A percentile compares a stretch with the other conserved stretches of the same genome.
Evolutionary conservation across 1,140 invertebrate genomes (phyloP).

Genomic region (Drosophila obscura): DNA sequence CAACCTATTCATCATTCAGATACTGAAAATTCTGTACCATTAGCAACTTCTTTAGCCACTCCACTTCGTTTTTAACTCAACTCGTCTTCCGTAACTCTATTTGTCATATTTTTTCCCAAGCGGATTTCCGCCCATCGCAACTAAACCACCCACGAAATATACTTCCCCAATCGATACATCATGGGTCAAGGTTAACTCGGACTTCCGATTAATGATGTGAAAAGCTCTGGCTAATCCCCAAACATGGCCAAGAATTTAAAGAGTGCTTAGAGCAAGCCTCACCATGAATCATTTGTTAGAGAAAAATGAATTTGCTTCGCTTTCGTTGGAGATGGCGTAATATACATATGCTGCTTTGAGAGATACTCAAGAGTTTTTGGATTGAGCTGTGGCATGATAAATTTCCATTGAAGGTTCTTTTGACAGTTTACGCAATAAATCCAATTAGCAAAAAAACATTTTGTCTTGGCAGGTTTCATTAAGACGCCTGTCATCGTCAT

Average conservation of each 20-base stretch:
- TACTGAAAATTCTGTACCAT: too few species aligned
- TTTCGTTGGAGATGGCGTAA: constrained; percentile 53
- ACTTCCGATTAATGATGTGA: constrained; percentile 42
- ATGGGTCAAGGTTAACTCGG: constrained; percentile 45
- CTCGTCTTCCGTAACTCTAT: too few species aligned
- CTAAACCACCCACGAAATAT: constrained; percentile 2
- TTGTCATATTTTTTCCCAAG: constrained; percentile 5
- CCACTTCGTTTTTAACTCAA: too few species aligned
- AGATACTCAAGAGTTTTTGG: constrained; percentile 30
- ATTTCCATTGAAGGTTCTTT: constrained; percentile 68
- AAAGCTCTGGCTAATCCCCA: constrained; percentile 32
- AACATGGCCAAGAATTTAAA: constrained; percentile 17
- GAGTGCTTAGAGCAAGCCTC: constrained; percentile 4
- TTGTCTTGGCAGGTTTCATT: constrained; percentile 69
- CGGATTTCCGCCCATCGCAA: constrained; percentile 7
- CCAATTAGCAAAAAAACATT: constrained; percentile 66
- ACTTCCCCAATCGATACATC: constrained; percentile 28
- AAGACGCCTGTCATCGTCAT: constrained; percentile 56
- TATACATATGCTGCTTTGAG: constrained; percentile 24
- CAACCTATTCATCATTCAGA: constrained; percentile 2
- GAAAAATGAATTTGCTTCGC: constrained; percentile 35
- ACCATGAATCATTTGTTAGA: constrained; percentile 61
- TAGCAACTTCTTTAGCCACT: too few species aligned
- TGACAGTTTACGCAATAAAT: constrained; percentile 78
- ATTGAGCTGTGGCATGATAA: constrained; percentile 56